Evolutionary conservation across 1,140 invertebrate species (phyloP).

Genomic region (Medauroidea extradentata): DNA sequence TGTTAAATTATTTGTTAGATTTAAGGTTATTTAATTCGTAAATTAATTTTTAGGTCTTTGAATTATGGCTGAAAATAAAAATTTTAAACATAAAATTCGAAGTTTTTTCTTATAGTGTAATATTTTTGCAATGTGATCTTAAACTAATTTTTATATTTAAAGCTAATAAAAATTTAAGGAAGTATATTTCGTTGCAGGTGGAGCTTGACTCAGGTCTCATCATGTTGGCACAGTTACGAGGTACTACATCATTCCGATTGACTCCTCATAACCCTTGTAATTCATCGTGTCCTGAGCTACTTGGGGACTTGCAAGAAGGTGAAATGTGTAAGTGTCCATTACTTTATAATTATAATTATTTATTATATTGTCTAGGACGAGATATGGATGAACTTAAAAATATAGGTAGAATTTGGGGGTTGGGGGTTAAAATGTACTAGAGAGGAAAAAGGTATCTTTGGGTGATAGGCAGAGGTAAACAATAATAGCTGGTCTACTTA

Average conservation of each 20-base stretch:
- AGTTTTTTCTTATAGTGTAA: conserved; percentile 7
- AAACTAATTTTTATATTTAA: background rate
- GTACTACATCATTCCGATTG: conserved; percentile 59
- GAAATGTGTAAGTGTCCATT: conserved; percentile 56
- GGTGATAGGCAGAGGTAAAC: too few relatives aligned
- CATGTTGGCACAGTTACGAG: conserved; percentile 68
- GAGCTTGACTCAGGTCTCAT: conserved; percentile 63
- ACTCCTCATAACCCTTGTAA: conserved; percentile 65
- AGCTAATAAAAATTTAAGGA: background rate
- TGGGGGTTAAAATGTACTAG: too few relatives aligned
- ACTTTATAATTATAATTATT: too few relatives aligned
- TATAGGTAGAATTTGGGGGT: too few relatives aligned
- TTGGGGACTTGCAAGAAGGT: conserved; percentile 59
- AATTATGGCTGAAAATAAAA: too few relatives aligned
- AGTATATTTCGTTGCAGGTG: conserved; percentile 42
- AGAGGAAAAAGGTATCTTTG: too few relatives aligned
- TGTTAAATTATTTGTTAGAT: too few relatives aligned
- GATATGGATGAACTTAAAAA: too few relatives aligned
- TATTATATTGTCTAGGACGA: too few relatives aligned
- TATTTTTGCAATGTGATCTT: background rate
- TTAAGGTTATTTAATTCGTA: too few relatives aligned
- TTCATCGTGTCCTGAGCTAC: conserved; percentile 59
- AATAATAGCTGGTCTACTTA: too few relatives aligned
- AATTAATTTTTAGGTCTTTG: too few relatives aligned
- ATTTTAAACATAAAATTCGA: background rate